These are phyloP conservation scores for Tiliacea citrago DNA, from an alignment of 2,888 invertebrate genomes.

Conservation along the genomic window DNA sequence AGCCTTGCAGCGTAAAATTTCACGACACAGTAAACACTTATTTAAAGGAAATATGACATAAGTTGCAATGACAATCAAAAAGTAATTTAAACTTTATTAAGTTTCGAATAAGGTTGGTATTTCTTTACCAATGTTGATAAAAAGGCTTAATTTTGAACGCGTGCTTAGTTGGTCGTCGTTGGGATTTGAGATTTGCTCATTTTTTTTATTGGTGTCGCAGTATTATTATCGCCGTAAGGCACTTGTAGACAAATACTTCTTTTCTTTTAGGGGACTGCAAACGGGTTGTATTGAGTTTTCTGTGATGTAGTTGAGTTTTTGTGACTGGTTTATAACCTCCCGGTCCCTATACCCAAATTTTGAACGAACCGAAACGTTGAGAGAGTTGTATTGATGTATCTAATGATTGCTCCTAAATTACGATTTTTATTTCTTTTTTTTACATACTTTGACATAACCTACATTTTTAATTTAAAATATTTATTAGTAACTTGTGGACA, in stretches of 20 bases:
- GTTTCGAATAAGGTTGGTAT: constrained; percentile 54
- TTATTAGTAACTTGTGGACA: no score
- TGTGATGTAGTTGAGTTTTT: constrained; percentile 8
- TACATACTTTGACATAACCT: no score
- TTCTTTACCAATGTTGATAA: constrained; percentile 62
- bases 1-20: constrained; percentile 86
- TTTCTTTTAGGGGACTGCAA: constrained; percentile 34
- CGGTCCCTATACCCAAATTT: neutral
- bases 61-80: constrained; percentile 44
- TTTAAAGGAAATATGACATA: constrained; percentile 76
- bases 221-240: constrained; percentile 84
- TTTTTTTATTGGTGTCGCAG: constrained; percentile 86
- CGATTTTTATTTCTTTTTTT: no score
- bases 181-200: constrained; percentile 87
- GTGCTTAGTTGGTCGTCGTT: constrained; percentile 87
- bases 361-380: neutral
- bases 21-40: constrained; percentile 84
- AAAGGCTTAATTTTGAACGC: constrained; percentile 89
- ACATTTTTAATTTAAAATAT: no score
- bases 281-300: no score
- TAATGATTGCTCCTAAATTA: no score
- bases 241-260: constrained; percentile 79
- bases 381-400: no score
- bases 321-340: neutral
- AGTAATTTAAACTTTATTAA: constrained; percentile 57